Conservation (phyloP, 2,888 invertebrate genomes). For the Tetropium fuscum region DNA sequence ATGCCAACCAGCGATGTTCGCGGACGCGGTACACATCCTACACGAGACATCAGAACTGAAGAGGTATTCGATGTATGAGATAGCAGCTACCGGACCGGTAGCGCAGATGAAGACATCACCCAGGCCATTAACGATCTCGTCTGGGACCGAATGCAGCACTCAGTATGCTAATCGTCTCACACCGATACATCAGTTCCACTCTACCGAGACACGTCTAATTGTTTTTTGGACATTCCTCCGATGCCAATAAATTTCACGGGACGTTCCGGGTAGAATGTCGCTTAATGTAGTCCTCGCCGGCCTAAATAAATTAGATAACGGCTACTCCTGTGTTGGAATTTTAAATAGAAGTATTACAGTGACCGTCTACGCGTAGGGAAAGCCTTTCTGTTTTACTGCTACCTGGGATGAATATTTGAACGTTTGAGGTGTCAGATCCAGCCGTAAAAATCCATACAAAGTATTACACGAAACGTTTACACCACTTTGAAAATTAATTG, state of each 20-base stretch:
- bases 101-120: slow-evolving; percentile 59
- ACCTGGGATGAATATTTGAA: no score
- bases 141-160: slow-evolving; percentile 46
- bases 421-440: no score
- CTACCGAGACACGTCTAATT: slow-evolving; percentile 48
- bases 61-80: slow-evolving; percentile 60
- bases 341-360: slow-evolving; percentile 1
- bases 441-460: no score
- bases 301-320: not conserved
- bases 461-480: no score
- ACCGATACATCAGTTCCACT: slow-evolving; percentile 45
- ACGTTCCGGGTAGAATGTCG: slow-evolving; percentile 2
- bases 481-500: no score
- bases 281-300: not conserved
- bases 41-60: slow-evolving; percentile 52
- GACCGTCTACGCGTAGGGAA: no score
- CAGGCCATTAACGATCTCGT: slow-evolving; percentile 51
- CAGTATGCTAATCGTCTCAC: slow-evolving; percentile 54
- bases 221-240: slow-evolving; percentile 39
- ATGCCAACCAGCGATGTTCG: slow-evolving; percentile 53
- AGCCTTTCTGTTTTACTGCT: no score
- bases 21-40: slow-evolving; percentile 53
- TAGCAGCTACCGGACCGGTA: slow-evolving; percentile 61
- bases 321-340: not conserved
- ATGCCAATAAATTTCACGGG: slow-evolving; percentile 34